Evolutionary conservation across 1,140 invertebrate genomes (phyloP), one percentile per base, ranked within the genome.

Genomic region (Lepidotrigona ventralis): DNA sequence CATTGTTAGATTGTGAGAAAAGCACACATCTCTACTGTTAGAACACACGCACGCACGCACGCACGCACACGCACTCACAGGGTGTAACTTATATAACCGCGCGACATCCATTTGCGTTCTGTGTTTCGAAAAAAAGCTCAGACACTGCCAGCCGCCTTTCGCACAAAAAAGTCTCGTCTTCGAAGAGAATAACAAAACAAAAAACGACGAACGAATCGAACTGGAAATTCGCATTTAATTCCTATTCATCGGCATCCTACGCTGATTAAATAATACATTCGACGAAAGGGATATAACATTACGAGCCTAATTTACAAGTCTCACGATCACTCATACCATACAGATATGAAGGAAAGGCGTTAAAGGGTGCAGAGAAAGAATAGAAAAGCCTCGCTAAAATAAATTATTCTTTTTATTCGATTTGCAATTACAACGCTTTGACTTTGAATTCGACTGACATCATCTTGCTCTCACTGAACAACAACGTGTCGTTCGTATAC

Each of bases 361-460:
- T 78, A 80, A 70, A 88, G 89, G 89, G 83, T 88, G 76, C 77
- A 84, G 81, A 86, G 79, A 89, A 90, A n/a, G n/a, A n/a, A 89
- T 88, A 89, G 84, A 89, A 88, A 91, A 89, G 79, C 86, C 81
- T 86, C 84, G 75, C 90, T 90, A 91, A 90, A 90, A 90, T 91
- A 91, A 89, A 91, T 89, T 83, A 89, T 89, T n/a, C 81, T 85
- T 87, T 91, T 91, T 91, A 91, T 91, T 91, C 81, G 84, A 90
- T 85, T 86, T 91, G 90, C 90, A 91, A 86, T 88, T 91, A 91
- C 90, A 91, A 90, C 88, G 86, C 90, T 88, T 83, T 84, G 75
- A n/a, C n/a, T n/a, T n/a, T n/a, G 79, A 80, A 78, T 73, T 83
- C 86, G 56, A 85, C 80, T 89, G 82, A 90, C 89, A 88, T 68